These are phyloP conservation scores for Cyprichromis sp. DNA, from an alignment of 2,113 vertebrate genomes.

Conservation along the genomic window DNA sequence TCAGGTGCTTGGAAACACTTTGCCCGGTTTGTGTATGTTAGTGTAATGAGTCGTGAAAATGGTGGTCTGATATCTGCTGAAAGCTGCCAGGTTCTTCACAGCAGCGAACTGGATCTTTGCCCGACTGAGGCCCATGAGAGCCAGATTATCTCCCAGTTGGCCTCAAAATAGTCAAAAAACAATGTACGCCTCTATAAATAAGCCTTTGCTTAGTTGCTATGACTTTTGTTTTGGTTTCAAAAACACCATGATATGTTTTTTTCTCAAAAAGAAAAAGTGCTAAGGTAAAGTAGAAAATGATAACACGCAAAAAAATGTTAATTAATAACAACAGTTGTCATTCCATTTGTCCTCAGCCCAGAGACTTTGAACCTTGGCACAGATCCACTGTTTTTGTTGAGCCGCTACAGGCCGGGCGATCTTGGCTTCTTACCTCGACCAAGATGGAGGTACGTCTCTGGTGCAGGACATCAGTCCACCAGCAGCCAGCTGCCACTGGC, in stretches of 20 bases:
- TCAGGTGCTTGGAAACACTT: background rate
- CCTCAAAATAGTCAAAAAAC: background rate
- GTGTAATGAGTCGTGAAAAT: background rate
- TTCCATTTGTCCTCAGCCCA: background rate
- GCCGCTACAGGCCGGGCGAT: background rate
- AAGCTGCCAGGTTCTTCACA: background rate
- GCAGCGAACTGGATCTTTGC: background rate
- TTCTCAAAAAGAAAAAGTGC: background rate
- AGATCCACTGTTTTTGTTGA: background rate
- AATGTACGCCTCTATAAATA: background rate
- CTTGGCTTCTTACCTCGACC: background rate
- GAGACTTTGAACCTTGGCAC: rapidly evolving
- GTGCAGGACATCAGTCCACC: background rate
- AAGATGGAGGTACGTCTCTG: background rate
- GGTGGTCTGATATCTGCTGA: background rate
- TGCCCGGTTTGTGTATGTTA: background rate
- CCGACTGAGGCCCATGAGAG: background rate
- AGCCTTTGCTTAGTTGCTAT: background rate
- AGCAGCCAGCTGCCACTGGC: background rate
- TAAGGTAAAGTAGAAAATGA: background rate
- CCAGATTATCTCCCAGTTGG: background rate
- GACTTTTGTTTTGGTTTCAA: background rate
- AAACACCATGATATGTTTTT: background rate
- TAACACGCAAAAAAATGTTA: background rate
- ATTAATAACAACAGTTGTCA: background rate